Evolutionary conservation across 2,113 vertebrate species (phyloP).

Genomic region (Myotis davidii): DNA sequence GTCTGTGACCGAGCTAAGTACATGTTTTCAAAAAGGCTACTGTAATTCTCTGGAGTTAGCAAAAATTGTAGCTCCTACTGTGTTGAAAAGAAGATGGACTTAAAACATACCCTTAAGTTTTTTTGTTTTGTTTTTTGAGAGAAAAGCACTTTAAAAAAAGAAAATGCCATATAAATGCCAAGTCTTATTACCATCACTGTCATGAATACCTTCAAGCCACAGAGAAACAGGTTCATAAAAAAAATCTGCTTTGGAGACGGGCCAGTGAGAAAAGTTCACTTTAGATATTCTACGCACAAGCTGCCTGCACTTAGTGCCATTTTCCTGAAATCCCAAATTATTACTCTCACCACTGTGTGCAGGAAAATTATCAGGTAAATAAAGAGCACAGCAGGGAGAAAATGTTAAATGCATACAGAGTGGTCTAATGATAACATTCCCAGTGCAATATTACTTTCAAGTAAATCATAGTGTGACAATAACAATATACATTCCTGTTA

Average conservation of each 20-base stretch:
- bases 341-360: constrained; percentile 68
- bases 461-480: constrained; percentile 15
- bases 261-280: constrained; percentile 41
- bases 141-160: constrained; percentile 55
- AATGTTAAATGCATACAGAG: constrained; percentile 74
- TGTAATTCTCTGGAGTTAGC: neutral
- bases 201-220: constrained; percentile 29
- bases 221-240: constrained; percentile 58
- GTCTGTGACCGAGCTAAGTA: constrained; percentile 1
- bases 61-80: constrained; percentile 38
- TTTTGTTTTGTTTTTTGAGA: neutral
- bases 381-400: constrained; percentile 67
- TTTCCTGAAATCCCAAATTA: constrained; percentile 74
- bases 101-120: constrained; percentile 50
- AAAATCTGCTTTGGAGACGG: constrained; percentile 56
- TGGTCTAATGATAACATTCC: constrained; percentile 62
- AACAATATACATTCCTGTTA: neutral
- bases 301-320: constrained; percentile 55
- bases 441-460: constrained; percentile 41
- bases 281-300: constrained; percentile 42
- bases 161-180: constrained; percentile 52
- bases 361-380: constrained; percentile 72
- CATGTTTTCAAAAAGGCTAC: constrained; percentile 42
- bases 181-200: constrained; percentile 38
- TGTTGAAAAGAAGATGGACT: constrained; percentile 50